A percentile compares a stretch with the other conserved stretches of the same genome.
Evolutionary conservation across 30 jellyfish, hydroid and myxozoan species (phyloP).

Genomic region (Aurelia aurita): DNA sequence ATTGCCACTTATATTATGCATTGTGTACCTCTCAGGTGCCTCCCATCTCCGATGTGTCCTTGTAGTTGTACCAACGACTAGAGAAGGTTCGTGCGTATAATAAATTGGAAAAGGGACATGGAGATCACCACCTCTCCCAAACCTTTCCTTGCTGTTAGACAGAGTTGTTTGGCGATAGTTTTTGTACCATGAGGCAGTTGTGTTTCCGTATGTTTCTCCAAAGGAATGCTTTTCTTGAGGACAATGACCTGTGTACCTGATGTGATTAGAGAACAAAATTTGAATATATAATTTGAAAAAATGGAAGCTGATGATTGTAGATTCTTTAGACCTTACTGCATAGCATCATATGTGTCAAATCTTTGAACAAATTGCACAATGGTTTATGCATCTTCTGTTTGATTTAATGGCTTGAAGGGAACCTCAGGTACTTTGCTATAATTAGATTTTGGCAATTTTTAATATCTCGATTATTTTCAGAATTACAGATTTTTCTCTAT

Average conservation of each 20-base stretch:
- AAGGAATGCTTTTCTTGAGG: constrained; percentile 60
- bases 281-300: too few species aligned
- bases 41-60: constrained; percentile 69
- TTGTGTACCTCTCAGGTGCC: constrained; percentile 62
- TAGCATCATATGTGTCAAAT: too few species aligned
- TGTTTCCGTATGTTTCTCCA: constrained; percentile 77
- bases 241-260: constrained; percentile 77
- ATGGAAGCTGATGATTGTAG: too few species aligned
- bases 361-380: too few species aligned
- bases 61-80: constrained; percentile 63
- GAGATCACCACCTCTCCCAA: constrained; percentile 66
- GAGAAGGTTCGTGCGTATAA: constrained; percentile 68
- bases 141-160: constrained; percentile 50
- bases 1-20: constrained; percentile 34
- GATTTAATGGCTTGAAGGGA: too few species aligned
- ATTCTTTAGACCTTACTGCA: not conserved
- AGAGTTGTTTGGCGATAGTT: constrained; percentile 37
- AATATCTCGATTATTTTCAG: too few species aligned
- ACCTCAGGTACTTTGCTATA: too few species aligned
- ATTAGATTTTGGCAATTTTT: too few species aligned
- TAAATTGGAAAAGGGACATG: constrained; percentile 62
- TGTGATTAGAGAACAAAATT: not conserved
- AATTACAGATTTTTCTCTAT: too few species aligned
- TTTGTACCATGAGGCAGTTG: constrained; percentile 37
- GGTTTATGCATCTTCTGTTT: too few species aligned